Evolutionary conservation across 2,888 invertebrate genomes (phyloP).

Genomic region (Aquatica leii): DNA sequence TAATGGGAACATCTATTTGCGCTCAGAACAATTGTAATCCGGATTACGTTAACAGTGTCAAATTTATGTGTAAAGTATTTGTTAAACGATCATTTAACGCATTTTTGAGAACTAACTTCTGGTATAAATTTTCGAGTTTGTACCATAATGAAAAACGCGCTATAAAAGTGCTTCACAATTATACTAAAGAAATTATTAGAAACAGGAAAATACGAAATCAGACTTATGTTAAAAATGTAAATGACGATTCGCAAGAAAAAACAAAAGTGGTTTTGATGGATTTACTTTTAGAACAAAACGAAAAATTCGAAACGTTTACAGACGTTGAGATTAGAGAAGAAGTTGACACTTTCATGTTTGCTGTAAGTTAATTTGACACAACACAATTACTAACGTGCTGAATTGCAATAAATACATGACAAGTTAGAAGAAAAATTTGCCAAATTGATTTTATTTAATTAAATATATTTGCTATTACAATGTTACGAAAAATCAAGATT

Average conservation of each 20-base stretch:
- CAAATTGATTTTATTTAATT: too few relatives aligned
- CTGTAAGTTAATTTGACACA: slow-evolving; percentile 63
- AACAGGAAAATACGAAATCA: slow-evolving; percentile 59
- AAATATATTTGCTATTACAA: too few relatives aligned
- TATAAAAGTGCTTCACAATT: slow-evolving; percentile 62
- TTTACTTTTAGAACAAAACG: slow-evolving; percentile 62
- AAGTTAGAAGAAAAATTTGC: too few relatives aligned
- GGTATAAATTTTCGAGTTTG: slow-evolving; percentile 66
- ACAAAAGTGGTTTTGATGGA: slow-evolving; percentile 72
- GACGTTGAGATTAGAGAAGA: slow-evolving; percentile 71
- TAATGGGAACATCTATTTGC: slow-evolving; percentile 76
- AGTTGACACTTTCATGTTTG: slow-evolving; percentile 80
- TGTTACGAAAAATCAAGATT: too few relatives aligned
- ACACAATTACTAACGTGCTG: too few relatives aligned
- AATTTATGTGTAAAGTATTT: slow-evolving; percentile 58
- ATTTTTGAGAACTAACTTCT: slow-evolving; percentile 62
- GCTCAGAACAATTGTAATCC: slow-evolving; percentile 75
- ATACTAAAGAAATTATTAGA: slow-evolving; percentile 65
- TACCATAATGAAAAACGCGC: slow-evolving; percentile 66
- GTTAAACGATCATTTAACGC: slow-evolving; percentile 51
- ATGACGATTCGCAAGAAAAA: slow-evolving; percentile 58
- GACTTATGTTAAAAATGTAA: neutral
- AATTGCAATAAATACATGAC: too few relatives aligned
- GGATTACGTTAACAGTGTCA: slow-evolving; percentile 77
- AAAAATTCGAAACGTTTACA: slow-evolving; percentile 57